Base-by-base conservation (phyloP, 1,140 invertebrate species). In the Drosophila nikananu region DNA sequence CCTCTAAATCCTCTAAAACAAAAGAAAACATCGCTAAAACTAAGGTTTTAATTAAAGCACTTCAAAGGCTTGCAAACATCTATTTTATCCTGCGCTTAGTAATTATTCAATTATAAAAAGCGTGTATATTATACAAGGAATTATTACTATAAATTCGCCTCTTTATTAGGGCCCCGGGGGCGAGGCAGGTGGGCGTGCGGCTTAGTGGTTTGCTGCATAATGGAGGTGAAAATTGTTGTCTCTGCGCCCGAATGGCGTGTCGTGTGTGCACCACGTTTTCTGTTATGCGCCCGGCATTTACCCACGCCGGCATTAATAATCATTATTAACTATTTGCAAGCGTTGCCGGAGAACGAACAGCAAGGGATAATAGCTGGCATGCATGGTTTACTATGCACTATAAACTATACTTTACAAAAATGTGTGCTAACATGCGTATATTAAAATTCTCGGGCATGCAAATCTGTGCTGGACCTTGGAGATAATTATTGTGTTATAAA, bases 271-370 rank as follows among this genome's bases (percentile, higher is more conserved):
- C 62, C 54, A 35, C 55, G 71, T 80, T 79, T 71, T 62, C 62
- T 68, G 66, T 74, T 74, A 61, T 82, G 58, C 63, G 48, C 23
- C 67, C 64, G 51, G 39, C 70, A 59, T 60, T 77, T 58, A 51
- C 44, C 64, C 70, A 80, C 62, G 76, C 67, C 64, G 64, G 76
- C 67, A 80, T 80, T 83, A 84, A 84, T 83, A 83, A 83, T 77
- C 62, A 68, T 84, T 84, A 83, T 84, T 84, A 77, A 80, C 65
- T 80, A 80, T 83, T 70, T 79, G 70, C 46, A 17, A 63, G 46
- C 23, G 17, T 41, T 39, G 61, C 52, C 68, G 46, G 60, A 54
- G 37, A 57, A 32, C 46, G 25, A 44, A 5, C 30, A 51, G 39
- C 63, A 9, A 15, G 49, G 55, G 48, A 66, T 64, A 82, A 72